Percentiles rank a stretch among this genome's conserved stretches.
Evolutionary conservation across 2,113 vertebrate genomes (phyloP).

Genomic region (Chitala chitala): DNA sequence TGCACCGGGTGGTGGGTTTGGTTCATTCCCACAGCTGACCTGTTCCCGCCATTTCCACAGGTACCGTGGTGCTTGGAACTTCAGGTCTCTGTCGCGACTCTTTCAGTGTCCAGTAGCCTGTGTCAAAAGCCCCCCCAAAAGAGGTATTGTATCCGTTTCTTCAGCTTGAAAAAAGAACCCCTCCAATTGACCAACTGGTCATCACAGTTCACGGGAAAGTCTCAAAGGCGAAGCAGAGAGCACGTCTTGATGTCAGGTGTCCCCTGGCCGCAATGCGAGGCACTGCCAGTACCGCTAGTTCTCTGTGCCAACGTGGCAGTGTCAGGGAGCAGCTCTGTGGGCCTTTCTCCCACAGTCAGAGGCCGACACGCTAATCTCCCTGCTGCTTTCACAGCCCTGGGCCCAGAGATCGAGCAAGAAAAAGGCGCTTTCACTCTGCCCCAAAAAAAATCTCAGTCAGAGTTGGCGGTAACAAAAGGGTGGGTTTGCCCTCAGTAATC

Average conservation of each 20-base stretch:
- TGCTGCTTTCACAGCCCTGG: not conserved
- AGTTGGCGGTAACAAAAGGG: not conserved
- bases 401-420: not conserved
- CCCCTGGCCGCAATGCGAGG: not conserved
- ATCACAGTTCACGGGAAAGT: not conserved
- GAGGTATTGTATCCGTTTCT: not conserved
- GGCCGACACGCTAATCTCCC: not conserved
- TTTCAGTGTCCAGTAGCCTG: not conserved
- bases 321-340: not conserved
- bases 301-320: not conserved
- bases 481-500: not conserved
- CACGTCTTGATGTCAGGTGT: not conserved
- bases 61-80: not conserved
- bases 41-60: not conserved
- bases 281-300: too few species aligned
- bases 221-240: not conserved
- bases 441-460: not conserved
- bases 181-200: not conserved
- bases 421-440: not conserved
- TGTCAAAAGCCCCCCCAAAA: too few species aligned
- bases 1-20: not conserved
- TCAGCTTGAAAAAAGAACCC: not conserved
- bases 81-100: not conserved
- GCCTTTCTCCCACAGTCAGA: not conserved
- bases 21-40: not conserved